phyloP scores from a whole-genome alignment of 1,140 invertebrate species.

The Orius insidiosus region DNA sequence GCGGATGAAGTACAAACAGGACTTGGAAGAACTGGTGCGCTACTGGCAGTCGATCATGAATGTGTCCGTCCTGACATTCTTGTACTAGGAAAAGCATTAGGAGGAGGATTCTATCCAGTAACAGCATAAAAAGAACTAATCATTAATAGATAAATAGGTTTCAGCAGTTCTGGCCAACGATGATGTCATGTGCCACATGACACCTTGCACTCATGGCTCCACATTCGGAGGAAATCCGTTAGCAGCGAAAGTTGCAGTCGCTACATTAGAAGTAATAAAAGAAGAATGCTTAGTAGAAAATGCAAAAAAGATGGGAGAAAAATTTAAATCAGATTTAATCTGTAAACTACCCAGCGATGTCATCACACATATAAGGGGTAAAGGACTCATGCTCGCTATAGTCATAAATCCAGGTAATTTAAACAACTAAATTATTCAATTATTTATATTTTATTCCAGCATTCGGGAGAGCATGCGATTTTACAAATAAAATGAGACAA shows the following conservation, averaged over 20 bases:
- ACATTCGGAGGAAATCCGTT: slow-evolving; percentile 98
- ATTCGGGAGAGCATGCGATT: too few relatives aligned
- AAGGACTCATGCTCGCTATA: slow-evolving; percentile 88
- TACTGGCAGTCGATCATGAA: slow-evolving; percentile 81
- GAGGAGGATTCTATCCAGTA: slow-evolving; percentile 89
- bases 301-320: slow-evolving; percentile 56
- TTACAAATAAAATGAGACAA: too few relatives aligned
- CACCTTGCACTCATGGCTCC: slow-evolving; percentile 91
- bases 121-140: too few relatives aligned
- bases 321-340: slow-evolving; percentile 56
- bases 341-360: slow-evolving; percentile 51
- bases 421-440: too few relatives aligned
- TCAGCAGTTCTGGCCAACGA: slow-evolving; percentile 77
- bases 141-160: slow-evolving; percentile 29
- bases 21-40: slow-evolving; percentile 76
- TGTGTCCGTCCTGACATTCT: slow-evolving; percentile 85
- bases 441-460: too few relatives aligned
- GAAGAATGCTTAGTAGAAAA: slow-evolving; percentile 87
- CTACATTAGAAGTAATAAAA: slow-evolving; percentile 56
- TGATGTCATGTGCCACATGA: slow-evolving; percentile 75
- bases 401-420: slow-evolving; percentile 63
- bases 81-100: slow-evolving; percentile 90
- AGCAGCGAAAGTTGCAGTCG: slow-evolving; percentile 68
- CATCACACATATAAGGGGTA: slow-evolving; percentile 67
- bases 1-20: slow-evolving; percentile 96